These are phyloP conservation scores for Galaxias olidus DNA, from an alignment of 2,797 vertebrate species.

Conservation along the genomic window DNA sequence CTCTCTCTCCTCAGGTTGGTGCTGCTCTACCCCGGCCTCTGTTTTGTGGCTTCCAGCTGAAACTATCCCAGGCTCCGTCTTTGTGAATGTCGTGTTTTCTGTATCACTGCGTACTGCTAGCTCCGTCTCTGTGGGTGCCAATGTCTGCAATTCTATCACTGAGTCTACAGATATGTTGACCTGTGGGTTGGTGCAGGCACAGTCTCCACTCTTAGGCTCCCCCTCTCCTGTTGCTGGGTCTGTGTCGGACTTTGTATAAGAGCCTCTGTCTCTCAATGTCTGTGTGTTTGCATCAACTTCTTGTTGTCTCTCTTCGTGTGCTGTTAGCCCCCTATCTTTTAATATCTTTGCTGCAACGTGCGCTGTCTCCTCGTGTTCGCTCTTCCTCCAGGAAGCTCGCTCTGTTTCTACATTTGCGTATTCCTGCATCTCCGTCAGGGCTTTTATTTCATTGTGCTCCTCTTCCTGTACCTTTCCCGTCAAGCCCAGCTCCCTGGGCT, in stretches of 20 bases:
- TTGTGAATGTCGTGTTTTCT: not conserved
- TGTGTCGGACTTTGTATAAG: slow-evolving; percentile 5
- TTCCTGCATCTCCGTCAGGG: no score
- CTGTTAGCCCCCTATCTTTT: no score
- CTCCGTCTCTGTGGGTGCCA: slow-evolving; percentile 1
- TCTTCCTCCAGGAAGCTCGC: no score
- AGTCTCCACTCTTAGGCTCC: slow-evolving; percentile 9
- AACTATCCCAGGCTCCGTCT: not conserved
- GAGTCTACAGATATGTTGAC: no score
- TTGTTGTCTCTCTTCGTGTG: no score
- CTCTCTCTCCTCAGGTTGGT: not conserved
- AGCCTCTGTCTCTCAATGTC: slow-evolving; percentile 4
- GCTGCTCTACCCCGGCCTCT: not conserved
- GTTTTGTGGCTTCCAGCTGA: slow-evolving; percentile 7
- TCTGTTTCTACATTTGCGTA: no score
- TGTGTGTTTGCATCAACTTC: slow-evolving; percentile 5
- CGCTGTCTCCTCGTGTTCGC: no score
- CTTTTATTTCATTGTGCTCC: no score
- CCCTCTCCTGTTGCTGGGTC: slow-evolving; percentile 16
- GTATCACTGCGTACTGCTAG: not conserved
- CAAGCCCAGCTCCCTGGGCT: no score
- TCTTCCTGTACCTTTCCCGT: no score
- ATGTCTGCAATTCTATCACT: not conserved
- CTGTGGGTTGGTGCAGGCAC: not conserved
- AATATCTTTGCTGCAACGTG: no score